phyloP scores from a whole-genome alignment of 2,113 vertebrate species.

The Todiramphus saurophagus region DNA sequence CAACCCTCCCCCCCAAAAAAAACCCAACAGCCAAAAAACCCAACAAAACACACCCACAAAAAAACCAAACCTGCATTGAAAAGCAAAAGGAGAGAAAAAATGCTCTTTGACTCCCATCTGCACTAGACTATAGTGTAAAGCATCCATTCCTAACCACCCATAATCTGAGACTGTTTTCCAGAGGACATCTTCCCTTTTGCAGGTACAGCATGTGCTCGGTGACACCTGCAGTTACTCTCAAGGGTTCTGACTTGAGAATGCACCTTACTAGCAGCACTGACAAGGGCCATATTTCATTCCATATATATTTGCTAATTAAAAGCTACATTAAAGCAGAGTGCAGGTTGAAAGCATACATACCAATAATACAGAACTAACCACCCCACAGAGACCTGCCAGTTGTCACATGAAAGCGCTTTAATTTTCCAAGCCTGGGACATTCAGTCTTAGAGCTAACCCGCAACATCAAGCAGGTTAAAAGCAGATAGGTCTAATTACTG shows the following conservation, averaged over 20 bases:
- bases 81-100: background rate
- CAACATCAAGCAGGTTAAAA: background rate
- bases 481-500: background rate
- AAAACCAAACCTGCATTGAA: background rate
- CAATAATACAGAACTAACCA: background rate
- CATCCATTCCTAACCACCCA: background rate
- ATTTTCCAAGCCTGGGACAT: background rate
- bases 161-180: background rate
- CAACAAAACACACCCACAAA: too few species aligned
- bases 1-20: too few species aligned
- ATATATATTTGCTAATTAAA: background rate
- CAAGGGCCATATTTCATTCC: background rate
- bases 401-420: background rate
- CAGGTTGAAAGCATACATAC: background rate
- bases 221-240: background rate
- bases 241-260: background rate
- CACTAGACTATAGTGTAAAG: background rate
- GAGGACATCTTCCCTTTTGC: background rate
- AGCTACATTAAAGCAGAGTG: background rate
- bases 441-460: background rate
- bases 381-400: background rate
- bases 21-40: background rate
- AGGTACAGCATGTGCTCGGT: background rate
- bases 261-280: background rate
- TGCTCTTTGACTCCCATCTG: background rate